Evolutionary conservation across 2,888 invertebrate species (phyloP), one percentile per base, ranked within the genome.

Genomic region (Auanema freiburgensis): DNA sequence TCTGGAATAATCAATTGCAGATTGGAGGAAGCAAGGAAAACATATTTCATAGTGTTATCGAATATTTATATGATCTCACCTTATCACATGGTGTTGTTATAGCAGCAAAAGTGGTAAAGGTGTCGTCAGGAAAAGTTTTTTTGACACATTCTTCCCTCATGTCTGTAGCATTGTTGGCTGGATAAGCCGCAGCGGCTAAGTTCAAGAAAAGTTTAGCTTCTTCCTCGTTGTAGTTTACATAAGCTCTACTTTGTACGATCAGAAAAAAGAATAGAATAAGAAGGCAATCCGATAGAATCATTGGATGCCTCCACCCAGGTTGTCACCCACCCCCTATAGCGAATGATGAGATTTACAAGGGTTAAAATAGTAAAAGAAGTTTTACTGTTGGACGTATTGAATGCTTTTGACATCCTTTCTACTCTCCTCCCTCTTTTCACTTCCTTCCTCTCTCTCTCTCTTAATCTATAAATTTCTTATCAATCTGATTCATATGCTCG

Each of bases 51-150:
- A 46, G 4, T 3, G 3, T 46, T 46, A 16, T 46, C 21, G 21
- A 46, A 46, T 5, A 55, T 18, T n/a, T 40, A 4, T 41, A 52
- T n/a, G n/a, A 41, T 21, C 24, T 56, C 56, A 70, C 72, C 68
- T 68, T 69, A 67, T 72, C 72, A 51, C 72, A 72, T n/a, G 72
- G 66, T 53, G 68, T 59, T 33, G 72, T 66, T 65, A 72, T 66
- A 33, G 67, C 66, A 65, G 67, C 66, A 54, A 65, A 55, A 43
- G 66, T 65, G 21, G 57, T 50, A 51, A 63, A 72, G 16, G 64
- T 41, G 16, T 67, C 66, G 23, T 51, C 63, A 14, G 72, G 72
- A 63, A 52, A 72, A 12, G 69, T 66, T 18, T 67, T 52, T 57
- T 72, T 66, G 43, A 72, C 54, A 52, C 72, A 72, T 12, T 58